Percentiles rank a stretch among this genome's conserved stretches.
phyloP scores from a whole-genome alignment of 2,888 invertebrate genomes.

The Acanthosepion lycidas region DNA sequence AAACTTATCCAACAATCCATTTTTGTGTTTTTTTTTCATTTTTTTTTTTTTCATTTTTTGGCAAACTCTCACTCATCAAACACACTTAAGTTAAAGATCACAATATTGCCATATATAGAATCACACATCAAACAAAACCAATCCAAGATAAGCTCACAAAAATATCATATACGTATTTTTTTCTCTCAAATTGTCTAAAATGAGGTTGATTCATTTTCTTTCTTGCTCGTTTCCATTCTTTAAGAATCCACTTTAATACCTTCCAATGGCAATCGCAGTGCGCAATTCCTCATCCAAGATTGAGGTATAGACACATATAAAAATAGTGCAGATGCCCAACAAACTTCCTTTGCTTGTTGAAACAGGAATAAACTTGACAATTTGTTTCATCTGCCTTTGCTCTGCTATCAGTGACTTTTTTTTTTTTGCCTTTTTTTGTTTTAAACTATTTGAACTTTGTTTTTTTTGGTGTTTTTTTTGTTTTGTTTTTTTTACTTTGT shows the following conservation, averaged over 20 bases:
- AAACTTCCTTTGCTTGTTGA: conserved; percentile 42
- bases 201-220: conserved; percentile 37
- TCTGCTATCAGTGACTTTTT: background rate
- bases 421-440: background rate
- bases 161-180: conserved; percentile 48
- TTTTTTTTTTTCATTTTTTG: conserved; percentile 23
- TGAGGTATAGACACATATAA: conserved; percentile 48
- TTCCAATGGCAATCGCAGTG: conserved; percentile 48
- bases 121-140: conserved; percentile 51
- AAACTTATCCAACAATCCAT: conserved; percentile 49
- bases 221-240: conserved; percentile 43
- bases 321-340: conserved; percentile 44
- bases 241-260: conserved; percentile 43
- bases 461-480: background rate
- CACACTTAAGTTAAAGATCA: conserved; percentile 54
- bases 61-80: conserved; percentile 52
- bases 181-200: conserved; percentile 42
- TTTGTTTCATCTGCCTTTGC: conserved; percentile 47
- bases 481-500: background rate
- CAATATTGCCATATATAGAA: conserved; percentile 56
- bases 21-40: conserved; percentile 38
- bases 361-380: conserved; percentile 45
- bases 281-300: conserved; percentile 35
- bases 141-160: conserved; percentile 51
- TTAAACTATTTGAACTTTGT: background rate